Evolutionary conservation across 1,140 invertebrate species (phyloP), one percentile per base, ranked within the genome.

Genomic region (Araneus ventricosus): DNA sequence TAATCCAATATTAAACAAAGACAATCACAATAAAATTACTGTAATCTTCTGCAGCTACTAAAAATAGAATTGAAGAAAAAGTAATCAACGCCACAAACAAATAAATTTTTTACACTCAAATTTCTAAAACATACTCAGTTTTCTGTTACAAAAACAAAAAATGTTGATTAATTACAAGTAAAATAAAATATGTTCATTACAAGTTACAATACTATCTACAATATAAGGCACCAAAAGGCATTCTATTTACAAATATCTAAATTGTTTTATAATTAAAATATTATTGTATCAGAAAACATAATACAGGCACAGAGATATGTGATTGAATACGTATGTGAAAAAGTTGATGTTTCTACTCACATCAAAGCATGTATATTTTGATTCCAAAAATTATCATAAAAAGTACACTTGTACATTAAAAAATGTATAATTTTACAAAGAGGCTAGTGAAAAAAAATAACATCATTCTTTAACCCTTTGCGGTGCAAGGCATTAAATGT

Each of bases 201-300:
- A 27, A 37, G 70, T 75, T 75, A 75, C 20, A 75, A 52, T 75
- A 75, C 30, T 82, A 82, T 82, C 80, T 82, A 82, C 80, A 82
- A 27, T 52, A 82, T 82, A 82, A 82, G 80, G 80, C 80, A 82
- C 80, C 24, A 10, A 52, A 24, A 7, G 80, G 39, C 20, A 41
- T n/a, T 41, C 8, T 82, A 82, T 82, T 41, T 82, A 82, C 80
- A 82, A 45, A 82, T n/a, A 82, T 24, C 14, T n/a, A 2, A 41
- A 41, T 20, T 39, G 20, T 34, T 34, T 80, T 80, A 30, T 34
- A 80, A 6, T 80, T 22, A n/a, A 80, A 80, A 6, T 24, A 80
- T 39, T 34, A 45, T 41, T 39, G 24, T 52, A n/a, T 82, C 7
- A n/a, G n/a, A 82, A 41, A 82, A 82, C 37, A 82, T 52, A 0